Base-by-base conservation (phyloP, 2,888 invertebrate genomes). In the Pammene aurita region DNA sequence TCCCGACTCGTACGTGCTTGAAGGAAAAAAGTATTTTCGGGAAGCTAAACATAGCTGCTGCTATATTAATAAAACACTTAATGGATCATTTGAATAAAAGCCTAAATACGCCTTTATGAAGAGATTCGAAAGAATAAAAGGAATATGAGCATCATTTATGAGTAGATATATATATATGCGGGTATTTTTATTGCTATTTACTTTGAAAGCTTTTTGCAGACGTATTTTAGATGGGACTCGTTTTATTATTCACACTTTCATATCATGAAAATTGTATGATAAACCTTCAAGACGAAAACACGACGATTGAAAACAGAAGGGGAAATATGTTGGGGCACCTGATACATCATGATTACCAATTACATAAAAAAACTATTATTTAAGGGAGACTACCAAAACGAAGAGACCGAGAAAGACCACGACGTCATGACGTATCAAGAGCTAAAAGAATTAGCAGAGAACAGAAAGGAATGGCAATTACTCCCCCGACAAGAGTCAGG, bases 121-220 rank as follows among this genome's bases (percentile, higher is more conserved):
- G 48, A 26, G 46, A 48, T 48, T 42, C 50, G 41, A 57, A 34
- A 42, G 56, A 67, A 62, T 50, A 42, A 34, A 48, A 57, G 26
- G 46, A 54, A 56, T 50, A 50, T 16, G 62, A n/a, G 35, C 34
- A 38, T 11, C 44, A 44, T 63, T 56, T 57, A 68, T 57, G 41
- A 26, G 52, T 56, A 67, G 9, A 67, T 57, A 67, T 70, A 67
- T 57, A 67, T 70, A 66, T 66, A 57, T 52, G 50, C 50, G 66
- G 61, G 57, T 70, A 63, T 62, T 66, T 67, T 70, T 66, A 66
- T 70, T 57, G 61, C 62, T 58, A 66, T 70, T 70, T 66, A 70
- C 66, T 62, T 66, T 70, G 62, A 70, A 70, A 70, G 66, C 62
- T 42, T 67, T 57, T 52, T 57, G 42, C 26, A 61, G 41, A 48